Evolutionary conservation across 23 tunicate species (phyloP).

Genomic region (Halocynthia aurantium): DNA sequence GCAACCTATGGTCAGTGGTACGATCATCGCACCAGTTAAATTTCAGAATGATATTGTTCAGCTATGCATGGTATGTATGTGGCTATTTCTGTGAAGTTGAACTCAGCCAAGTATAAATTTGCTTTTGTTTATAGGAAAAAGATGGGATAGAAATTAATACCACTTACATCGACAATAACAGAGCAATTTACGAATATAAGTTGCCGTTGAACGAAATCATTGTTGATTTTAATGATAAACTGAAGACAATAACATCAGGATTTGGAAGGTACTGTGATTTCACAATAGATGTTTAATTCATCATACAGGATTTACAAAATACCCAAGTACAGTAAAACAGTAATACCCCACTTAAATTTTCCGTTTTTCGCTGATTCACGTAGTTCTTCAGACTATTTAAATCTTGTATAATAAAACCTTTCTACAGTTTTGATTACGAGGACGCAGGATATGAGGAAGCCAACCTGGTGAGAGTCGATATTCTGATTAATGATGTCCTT

Average conservation of each 20-base stretch:
- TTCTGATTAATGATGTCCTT: constrained; percentile 42
- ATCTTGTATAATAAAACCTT: background rate
- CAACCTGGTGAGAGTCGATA: constrained; percentile 45
- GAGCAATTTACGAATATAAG: constrained; percentile 26
- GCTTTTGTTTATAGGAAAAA: constrained; percentile 24
- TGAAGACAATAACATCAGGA: constrained; percentile 67
- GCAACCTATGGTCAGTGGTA: constrained; percentile 70
- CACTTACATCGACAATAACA: constrained; percentile 31
- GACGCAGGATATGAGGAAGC: constrained; percentile 54
- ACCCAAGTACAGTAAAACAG: too few relatives aligned
- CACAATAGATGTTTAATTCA: too few relatives aligned
- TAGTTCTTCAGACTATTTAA: too few relatives aligned
- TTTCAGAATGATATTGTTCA: constrained; percentile 15
- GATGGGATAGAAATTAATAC: constrained; percentile 25
- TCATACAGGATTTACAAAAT: background rate
- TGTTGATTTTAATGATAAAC: constrained; percentile 66
- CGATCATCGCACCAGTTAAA: constrained; percentile 53
- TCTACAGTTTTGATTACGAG: constrained; percentile 79
- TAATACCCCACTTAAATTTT: background rate
- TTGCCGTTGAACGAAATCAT: constrained; percentile 56
- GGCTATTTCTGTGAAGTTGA: too few relatives aligned
- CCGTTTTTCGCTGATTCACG: too few relatives aligned
- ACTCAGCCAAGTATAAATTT: background rate
- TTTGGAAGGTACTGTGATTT: constrained; percentile 46
- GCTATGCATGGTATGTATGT: constrained; percentile 32